These are phyloP conservation scores for Mesochorus sp. DNA, from an alignment of 2,888 invertebrate species.

Conservation along the genomic window DNA sequence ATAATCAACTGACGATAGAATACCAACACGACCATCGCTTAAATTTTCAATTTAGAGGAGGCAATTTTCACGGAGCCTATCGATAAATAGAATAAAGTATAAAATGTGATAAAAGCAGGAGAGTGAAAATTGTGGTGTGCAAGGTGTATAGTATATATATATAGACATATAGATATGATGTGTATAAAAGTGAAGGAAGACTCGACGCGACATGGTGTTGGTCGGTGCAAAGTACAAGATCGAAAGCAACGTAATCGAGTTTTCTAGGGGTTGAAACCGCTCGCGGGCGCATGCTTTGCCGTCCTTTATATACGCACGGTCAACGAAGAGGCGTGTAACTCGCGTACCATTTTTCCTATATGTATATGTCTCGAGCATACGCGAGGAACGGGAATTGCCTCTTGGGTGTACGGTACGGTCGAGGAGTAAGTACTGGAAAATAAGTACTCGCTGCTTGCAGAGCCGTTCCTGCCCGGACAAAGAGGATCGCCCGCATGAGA, in stretches of 20 bases:
- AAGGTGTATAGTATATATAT: neutral
- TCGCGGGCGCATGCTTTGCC: conserved; percentile 47
- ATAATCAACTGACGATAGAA: too few species aligned
- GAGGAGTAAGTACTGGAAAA: conserved; percentile 61
- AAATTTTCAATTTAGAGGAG: conserved; percentile 62
- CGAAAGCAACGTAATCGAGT: conserved; percentile 71
- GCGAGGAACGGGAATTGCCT: conserved; percentile 50
- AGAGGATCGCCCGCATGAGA: conserved; percentile 10
- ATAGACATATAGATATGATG: neutral
- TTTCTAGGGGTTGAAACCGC: conserved; percentile 68
- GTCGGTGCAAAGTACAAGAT: conserved; percentile 66
- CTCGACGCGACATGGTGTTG: conserved; percentile 16
- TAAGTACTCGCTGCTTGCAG: conserved; percentile 47
- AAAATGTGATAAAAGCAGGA: conserved; percentile 56
- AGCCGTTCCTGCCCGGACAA: neutral
- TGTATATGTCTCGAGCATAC: neutral
- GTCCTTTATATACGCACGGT: conserved; percentile 2
- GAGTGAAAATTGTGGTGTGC: conserved; percentile 53
- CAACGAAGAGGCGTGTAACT: conserved; percentile 15
- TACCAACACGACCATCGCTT: too few species aligned
- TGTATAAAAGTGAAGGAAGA: neutral
- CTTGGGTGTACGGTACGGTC: conserved; percentile 35
- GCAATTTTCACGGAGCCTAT: conserved; percentile 44
- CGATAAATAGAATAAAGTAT: conserved; percentile 50
- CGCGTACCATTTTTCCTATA: neutral